phyloP scores from a whole-genome alignment of 2,797 vertebrate species.

The Artibeus jamaicensis region DNA sequence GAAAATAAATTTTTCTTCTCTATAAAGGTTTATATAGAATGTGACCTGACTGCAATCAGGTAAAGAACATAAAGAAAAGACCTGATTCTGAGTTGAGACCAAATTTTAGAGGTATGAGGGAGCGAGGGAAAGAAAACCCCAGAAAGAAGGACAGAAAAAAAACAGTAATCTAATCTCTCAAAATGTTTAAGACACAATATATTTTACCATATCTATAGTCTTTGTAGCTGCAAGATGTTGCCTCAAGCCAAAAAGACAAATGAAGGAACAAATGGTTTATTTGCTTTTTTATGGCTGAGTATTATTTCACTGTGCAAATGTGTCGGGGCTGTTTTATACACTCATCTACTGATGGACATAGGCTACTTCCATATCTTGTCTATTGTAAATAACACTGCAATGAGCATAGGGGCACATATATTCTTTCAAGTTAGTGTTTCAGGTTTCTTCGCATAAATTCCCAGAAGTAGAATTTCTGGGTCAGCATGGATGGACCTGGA shows the following conservation, averaged over 20 bases:
- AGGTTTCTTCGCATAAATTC: too few relatives aligned
- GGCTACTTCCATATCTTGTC: too few relatives aligned
- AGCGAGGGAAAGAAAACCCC: neutral
- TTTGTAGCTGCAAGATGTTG: neutral
- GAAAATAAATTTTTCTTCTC: slow-evolving; percentile 44
- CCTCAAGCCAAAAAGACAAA: neutral
- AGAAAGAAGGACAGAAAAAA: neutral
- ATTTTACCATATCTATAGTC: neutral
- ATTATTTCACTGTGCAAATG: too few relatives aligned
- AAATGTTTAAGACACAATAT: neutral
- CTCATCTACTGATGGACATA: too few relatives aligned
- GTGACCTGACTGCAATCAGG: slow-evolving; percentile 56
- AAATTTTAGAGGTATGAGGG: slow-evolving; percentile 1
- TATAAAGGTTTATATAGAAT: slow-evolving; percentile 52
- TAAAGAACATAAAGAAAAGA: slow-evolving; percentile 32
- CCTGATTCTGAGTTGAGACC: slow-evolving; percentile 26
- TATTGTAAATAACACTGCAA: too few relatives aligned
- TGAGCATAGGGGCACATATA: too few relatives aligned
- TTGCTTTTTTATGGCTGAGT: neutral
- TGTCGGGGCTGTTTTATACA: too few relatives aligned
- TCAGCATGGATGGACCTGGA: too few relatives aligned
- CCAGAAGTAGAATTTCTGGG: too few relatives aligned
- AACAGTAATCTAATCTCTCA: neutral
- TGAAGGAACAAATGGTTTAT: neutral
- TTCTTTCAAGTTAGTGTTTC: too few relatives aligned